Evolutionary conservation across 2,113 vertebrate species (phyloP), one percentile per base, ranked within the genome.

Genomic region (Vulpes ferrilata): DNA sequence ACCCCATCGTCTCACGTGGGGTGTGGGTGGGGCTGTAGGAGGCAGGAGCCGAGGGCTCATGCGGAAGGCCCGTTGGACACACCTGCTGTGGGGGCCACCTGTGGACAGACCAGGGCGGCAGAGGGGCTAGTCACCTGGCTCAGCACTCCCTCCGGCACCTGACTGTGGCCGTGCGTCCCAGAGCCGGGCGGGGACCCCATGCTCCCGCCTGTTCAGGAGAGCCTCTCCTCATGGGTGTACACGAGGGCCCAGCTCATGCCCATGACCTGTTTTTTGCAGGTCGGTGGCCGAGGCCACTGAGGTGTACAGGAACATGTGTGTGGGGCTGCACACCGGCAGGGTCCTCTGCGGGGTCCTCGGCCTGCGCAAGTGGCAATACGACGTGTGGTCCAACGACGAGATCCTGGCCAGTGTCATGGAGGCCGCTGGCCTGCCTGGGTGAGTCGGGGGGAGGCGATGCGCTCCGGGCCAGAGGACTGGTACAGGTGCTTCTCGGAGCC

Each of bases 321-420:
- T 99, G 97, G 99, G 99, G 59, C 96, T 99, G 95, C 99, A 99
- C 90, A 99, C 99, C 0, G 99, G 99, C 84, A 98, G 99, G 67
- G 99, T 99, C 79, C 99, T 99, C 60, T 99, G 99, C 11, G 99
- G 99, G 0, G 99, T 99, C 51, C 98, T 99, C 96, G 99, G 99
- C 55, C 99, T 99, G 95, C 99, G 99, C 96, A 99, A 99, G 98
- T 99, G 99, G 99, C 99, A 99, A 67, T 99, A 98, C 0, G 98
- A 98, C 0, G 98, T 98, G 85, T 99, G 99, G 99, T 99, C 99
- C 97, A 99, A 99, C 35, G 99, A 99, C 3, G 99, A 99, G 97
- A 99, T 99, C 11, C 98, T 99, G 96, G 99, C 99, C 97, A 99
- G 99, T 51, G 99, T 99, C 83, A 99, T 99, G 99, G 99, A 99